These are phyloP conservation scores for Mungos mungo DNA, from an alignment of 2,113 vertebrate genomes.

Conservation along the genomic window DNA sequence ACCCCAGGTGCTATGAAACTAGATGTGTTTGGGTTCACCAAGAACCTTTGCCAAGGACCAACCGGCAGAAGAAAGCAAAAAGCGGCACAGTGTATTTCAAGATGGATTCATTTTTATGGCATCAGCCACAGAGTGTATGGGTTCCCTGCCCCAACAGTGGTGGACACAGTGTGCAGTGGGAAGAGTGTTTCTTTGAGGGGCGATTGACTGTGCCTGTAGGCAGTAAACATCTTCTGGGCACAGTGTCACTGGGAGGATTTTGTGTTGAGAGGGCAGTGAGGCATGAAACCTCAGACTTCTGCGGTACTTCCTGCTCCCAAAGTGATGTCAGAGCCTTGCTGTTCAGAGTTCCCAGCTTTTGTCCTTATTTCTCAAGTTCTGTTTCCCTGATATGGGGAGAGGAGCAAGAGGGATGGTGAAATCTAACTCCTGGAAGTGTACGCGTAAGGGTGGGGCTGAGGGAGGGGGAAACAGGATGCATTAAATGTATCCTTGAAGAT, in stretches of 20 bases:
- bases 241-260: constrained; percentile 24
- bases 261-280: constrained; percentile 52
- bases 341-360: not conserved
- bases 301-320: constrained; percentile 42
- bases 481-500: not conserved
- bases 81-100: not conserved
- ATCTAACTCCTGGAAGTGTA: not conserved
- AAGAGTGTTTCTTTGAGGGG: constrained; percentile 6
- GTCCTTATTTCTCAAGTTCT: not conserved
- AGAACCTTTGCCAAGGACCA: not conserved
- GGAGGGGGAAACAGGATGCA: not conserved
- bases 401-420: not conserved
- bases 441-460: not conserved
- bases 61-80: not conserved
- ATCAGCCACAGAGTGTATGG: not conserved
- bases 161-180: not conserved
- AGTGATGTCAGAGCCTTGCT: constrained; percentile 1
- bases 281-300: constrained; percentile 63
- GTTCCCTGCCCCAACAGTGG: not conserved
- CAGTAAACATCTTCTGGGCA: constrained; percentile 41
- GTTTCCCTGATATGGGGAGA: not conserved
- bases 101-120: not conserved
- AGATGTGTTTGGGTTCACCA: not conserved
- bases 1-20: not conserved
- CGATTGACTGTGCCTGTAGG: not conserved